A percentile compares a stretch with the other conserved stretches of the same genome.
Evolutionary conservation across 1,140 invertebrate species (phyloP).

Genomic region (Chrysoperla carnea): DNA sequence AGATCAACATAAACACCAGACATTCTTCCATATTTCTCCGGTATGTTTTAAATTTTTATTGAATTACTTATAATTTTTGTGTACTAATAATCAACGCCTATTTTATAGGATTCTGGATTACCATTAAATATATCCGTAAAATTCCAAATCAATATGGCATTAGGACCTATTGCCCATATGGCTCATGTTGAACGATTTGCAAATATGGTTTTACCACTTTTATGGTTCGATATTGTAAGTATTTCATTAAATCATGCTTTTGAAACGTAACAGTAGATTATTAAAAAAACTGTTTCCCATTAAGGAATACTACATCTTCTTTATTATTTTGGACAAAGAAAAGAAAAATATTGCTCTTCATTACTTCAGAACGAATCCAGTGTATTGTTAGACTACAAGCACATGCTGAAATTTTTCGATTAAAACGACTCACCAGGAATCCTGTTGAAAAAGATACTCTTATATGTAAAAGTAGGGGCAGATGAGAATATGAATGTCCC

Average conservation of each 20-base stretch:
- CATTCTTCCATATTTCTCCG: conserved; percentile 51
- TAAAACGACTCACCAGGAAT: too few relatives aligned
- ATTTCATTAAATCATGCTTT: conserved; percentile 1
- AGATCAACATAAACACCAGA: conserved; percentile 44
- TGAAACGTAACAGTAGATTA: not conserved
- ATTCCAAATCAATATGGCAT: conserved; percentile 70
- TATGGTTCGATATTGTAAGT: conserved; percentile 78
- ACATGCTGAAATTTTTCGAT: too few relatives aligned
- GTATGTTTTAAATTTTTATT: conserved; percentile 21
- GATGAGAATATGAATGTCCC: too few relatives aligned
- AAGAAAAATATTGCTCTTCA: not conserved
- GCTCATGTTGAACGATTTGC: conserved; percentile 39
- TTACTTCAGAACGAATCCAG: too few relatives aligned
- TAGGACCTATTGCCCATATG: conserved; percentile 43
- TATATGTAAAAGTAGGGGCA: too few relatives aligned
- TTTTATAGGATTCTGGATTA: conserved; percentile 43
- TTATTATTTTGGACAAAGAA: not conserved
- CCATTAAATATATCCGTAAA: conserved; percentile 53
- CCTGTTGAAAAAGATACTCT: not conserved
- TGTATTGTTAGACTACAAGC: too few relatives aligned
- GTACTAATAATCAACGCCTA: not conserved
- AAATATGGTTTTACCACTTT: conserved; percentile 47
- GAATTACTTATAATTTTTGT: not conserved
- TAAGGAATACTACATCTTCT: not conserved
- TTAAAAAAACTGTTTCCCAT: conserved; percentile 4